Conservation (phyloP, 2,113 vertebrate genomes). For the Pterophyllum scalare region DNA sequence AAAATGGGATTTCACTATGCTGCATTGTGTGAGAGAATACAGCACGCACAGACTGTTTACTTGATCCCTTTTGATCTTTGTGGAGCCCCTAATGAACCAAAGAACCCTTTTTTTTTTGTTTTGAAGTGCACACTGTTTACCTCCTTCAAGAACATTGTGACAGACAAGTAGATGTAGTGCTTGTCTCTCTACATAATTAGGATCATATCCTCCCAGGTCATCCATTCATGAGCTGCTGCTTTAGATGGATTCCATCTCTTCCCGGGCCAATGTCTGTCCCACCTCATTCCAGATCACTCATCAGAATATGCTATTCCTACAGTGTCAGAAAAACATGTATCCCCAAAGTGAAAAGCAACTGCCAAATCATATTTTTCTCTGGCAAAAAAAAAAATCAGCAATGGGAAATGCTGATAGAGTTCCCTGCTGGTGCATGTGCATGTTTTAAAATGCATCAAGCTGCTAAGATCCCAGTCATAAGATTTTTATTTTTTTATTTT, state of each 20-base stretch:
- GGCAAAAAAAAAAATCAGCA: background rate
- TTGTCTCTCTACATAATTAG: slow-evolving; percentile 27
- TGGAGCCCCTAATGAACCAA: background rate
- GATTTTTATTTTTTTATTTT: too few species aligned
- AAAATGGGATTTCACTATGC: background rate
- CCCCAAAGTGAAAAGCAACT: slow-evolving; percentile 14
- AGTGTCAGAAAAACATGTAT: slow-evolving; percentile 20
- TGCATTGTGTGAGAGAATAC: background rate
- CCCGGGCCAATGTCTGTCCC: slow-evolving; percentile 3
- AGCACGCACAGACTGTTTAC: background rate
- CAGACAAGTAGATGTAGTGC: slow-evolving; percentile 33
- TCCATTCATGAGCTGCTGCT: slow-evolving; percentile 45
- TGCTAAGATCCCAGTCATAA: background rate
- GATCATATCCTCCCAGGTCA: slow-evolving; percentile 31
- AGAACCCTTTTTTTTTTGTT: background rate
- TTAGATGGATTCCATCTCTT: slow-evolving; percentile 23
- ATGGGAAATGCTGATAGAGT: background rate
- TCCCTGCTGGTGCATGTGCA: slow-evolving; percentile 23
- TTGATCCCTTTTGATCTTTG: background rate
- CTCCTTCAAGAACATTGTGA: slow-evolving; percentile 19
- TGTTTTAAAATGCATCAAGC: background rate
- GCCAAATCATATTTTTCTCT: slow-evolving; percentile 7
- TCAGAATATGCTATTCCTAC: slow-evolving; percentile 21
- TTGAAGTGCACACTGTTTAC: slow-evolving; percentile 9
- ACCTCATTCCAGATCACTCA: slow-evolving; percentile 38